Percentiles rank a stretch among this genome's conserved stretches.
Conservation (phyloP, 2,113 vertebrate species). For the Sapayoa aenigma region DNA sequence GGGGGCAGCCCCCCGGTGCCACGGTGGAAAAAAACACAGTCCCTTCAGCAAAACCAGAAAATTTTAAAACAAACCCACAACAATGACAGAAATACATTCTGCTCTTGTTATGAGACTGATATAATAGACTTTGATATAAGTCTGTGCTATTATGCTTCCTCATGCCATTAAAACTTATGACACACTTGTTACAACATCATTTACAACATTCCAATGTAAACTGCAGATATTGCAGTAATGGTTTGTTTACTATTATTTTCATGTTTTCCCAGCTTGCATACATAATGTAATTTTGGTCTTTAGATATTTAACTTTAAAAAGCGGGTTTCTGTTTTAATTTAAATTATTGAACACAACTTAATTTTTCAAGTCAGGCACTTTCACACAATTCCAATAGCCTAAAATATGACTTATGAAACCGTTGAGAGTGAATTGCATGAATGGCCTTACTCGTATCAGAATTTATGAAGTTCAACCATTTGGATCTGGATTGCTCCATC, state of each 20-base stretch:
- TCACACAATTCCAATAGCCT: background rate
- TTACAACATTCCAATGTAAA: background rate
- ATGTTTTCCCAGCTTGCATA: background rate
- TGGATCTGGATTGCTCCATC: background rate
- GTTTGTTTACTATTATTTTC: background rate
- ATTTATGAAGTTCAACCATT: background rate
- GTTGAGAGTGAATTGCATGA: background rate
- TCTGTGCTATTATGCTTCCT: background rate
- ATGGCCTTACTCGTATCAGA: background rate
- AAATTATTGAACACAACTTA: background rate
- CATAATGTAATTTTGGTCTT: background rate
- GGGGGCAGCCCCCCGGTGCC: no score
- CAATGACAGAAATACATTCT: conserved; percentile 24
- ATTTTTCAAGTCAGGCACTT: conserved; percentile 40
- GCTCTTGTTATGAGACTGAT: background rate
- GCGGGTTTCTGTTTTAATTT: background rate
- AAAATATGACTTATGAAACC: background rate
- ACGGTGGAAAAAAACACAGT: no score
- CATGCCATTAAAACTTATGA: background rate
- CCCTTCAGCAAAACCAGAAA: no score
- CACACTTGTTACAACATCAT: background rate
- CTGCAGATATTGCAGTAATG: background rate
- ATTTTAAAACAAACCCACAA: no score
- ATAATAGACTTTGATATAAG: conserved; percentile 6
- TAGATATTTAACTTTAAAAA: background rate